These are phyloP conservation scores for Falcaria lacertinaria DNA, from an alignment of 2,888 invertebrate species.

Conservation along the genomic window DNA sequence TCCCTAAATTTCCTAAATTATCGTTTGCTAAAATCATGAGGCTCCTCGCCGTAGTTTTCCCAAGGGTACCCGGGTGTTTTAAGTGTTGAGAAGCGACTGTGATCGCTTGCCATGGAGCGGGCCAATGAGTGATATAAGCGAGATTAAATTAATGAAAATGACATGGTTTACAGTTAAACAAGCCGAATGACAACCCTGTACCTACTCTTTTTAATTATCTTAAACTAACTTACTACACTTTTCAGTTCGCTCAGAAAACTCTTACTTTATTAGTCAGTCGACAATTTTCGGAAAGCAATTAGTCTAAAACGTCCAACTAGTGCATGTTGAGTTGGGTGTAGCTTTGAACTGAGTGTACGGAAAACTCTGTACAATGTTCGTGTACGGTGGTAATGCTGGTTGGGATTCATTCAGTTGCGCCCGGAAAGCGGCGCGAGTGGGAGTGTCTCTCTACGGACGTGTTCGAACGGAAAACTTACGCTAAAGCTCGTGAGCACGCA, in stretches of 20 bases:
- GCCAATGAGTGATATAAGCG: no score
- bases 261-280: not conserved
- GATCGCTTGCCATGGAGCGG: no score
- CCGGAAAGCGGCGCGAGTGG: not conserved
- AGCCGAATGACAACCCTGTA: no score
- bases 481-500: not conserved
- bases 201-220: not conserved
- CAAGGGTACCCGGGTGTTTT: no score
- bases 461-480: not conserved
- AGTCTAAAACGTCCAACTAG: slow-evolving; percentile 12
- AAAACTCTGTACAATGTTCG: slow-evolving; percentile 1
- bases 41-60: no score
- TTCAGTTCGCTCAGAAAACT: not conserved
- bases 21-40: no score
- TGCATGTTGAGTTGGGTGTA: slow-evolving; percentile 7
- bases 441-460: not conserved
- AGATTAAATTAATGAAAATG: no score
- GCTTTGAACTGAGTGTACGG: slow-evolving; percentile 9
- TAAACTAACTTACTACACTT: not conserved
- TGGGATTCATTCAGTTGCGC: not conserved
- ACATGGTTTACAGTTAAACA: no score
- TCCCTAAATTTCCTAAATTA: no score
- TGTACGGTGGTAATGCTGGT: not conserved
- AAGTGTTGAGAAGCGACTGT: no score
- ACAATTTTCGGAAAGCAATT: slow-evolving; percentile 22